Evolutionary conservation across 1,140 invertebrate species (phyloP), one percentile per base, ranked within the genome.

Genomic region (Yoshiicerus persimilis): DNA sequence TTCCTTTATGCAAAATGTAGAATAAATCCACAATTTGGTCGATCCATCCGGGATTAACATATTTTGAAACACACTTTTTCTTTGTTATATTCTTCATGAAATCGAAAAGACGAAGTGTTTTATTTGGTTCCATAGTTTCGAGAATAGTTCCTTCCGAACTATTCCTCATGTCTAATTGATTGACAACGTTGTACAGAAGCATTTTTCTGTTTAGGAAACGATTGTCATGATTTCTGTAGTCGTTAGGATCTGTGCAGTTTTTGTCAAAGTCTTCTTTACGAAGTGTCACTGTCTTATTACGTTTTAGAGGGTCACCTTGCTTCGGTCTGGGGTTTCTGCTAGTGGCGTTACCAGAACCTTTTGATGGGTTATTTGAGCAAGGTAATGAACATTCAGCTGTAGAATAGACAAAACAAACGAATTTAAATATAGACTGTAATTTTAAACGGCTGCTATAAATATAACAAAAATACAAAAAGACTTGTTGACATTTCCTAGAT

Each of bases 1-100:
- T 84, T 80, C 89, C 89, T 41, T 89, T 85, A 36, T 89, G 89
- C 0, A 89, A 27, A 27, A 87, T 80, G 23, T 89, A 87, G 47
- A 89, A 89, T n/a, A 89, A 64, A 11, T 89, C 84, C 5, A 88
- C 20, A n/a, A 84, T 85, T 38, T 87, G 75, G n/a, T 88, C 87
- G 4, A 89, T 25, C 89, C 89, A 89, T 16, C 47, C 36, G 25
- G 11, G 34, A 10, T 41, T n/a, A 2, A 89, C 89, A 20, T 77
- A 89, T 41, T 83, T 1, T 13, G 75, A 23, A 10, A 87, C 87
- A 34, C 89, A 89, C 27, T 66, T 41, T 27, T 34, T 30, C 36
- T 80, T 80, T 0, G 84, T 83, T 20, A 89, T 89, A 16, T 84
- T 36, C 56, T 86, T 88, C 87, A 89, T 88, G 1, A 86, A 84